phyloP scores from a whole-genome alignment of 35 echinoderm and acorn worm species.

The Holothuria glaberrima region DNA sequence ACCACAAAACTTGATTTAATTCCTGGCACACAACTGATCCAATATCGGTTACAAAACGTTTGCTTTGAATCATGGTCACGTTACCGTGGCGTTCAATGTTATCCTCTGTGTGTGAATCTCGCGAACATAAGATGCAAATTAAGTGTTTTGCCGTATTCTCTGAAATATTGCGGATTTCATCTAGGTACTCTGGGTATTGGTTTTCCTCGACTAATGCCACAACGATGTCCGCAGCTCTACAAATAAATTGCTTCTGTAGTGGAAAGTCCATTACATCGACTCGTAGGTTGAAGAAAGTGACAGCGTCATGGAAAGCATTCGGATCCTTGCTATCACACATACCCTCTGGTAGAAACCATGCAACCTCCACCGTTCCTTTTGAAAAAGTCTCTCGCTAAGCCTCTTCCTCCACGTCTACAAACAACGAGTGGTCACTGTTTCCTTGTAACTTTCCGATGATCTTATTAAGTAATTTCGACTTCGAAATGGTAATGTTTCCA shows the following conservation, averaged over 20 bases:
- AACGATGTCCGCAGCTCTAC: not conserved
- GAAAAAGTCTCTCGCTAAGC: not conserved
- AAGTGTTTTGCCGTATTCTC: not conserved
- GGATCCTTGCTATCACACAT: not conserved
- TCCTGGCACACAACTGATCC: not conserved
- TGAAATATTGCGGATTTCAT: not conserved
- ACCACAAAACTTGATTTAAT: not conserved
- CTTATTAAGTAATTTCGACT: conserved; percentile 45
- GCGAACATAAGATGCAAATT: not conserved
- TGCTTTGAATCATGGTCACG: not conserved
- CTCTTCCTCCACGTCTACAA: conserved; percentile 28
- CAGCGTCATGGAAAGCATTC: not conserved
- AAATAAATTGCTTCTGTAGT: not conserved
- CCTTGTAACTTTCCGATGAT: no score
- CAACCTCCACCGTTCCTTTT: conserved; percentile 21
- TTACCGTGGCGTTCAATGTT: not conserved
- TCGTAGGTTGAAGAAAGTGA: conserved; percentile 32
- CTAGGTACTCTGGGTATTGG: not conserved
- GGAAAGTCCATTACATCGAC: not conserved
- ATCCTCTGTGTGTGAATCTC: not conserved
- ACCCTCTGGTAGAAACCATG: conserved; percentile 36
- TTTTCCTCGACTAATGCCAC: conserved; percentile 10
- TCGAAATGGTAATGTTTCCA: not conserved
- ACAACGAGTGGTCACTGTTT: conserved; percentile 42
- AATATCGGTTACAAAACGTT: not conserved